Evolutionary conservation across 2,888 invertebrate genomes (phyloP), one percentile per base, ranked within the genome.

Genomic region (Melieria crassipennis): DNA sequence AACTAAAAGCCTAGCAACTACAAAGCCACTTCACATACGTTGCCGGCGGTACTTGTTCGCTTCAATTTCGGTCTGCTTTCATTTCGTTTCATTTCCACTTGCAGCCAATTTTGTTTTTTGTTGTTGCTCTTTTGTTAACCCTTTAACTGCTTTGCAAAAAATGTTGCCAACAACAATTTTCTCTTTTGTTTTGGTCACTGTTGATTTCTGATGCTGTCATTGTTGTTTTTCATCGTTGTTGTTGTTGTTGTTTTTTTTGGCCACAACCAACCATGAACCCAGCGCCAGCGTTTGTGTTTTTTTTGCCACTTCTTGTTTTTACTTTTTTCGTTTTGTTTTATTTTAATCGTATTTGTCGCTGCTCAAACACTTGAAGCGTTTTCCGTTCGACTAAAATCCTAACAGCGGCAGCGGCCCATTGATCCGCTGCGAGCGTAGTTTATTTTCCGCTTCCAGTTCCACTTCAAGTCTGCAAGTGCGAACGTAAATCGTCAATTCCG

Each of bases 401-500:
- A 70, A 74, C 64, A 71, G 73, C 68, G 52, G 43, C 7, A 56
- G 30, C 56, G 47, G 30, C 57, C 42, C 65, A 57, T 57, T 66
- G 66, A 66, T 67, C 67, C 60, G 50, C 50, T 47, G 48, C 43
- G 69, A 69, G 62, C 65, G 42, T 57, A 48, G 70, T 60, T 71
- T 65, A 63, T 70, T 70, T 70, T 70, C 69, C 63, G 57, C 65
- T 65, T 65, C 70, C 66, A 63, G 52, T 69, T 77, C 74, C 76
- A 76, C 77, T 78, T 76, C 74, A 78, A 78, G 75, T 75, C 69
- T 73, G 66, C 70, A 60, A 71, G 71, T 75, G 71, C 72, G 67
- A 74, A 74, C 75, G 74, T 77, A 75, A 76, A 77, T 76, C 76
- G 76, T 72, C 76, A 74, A 74, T 72, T 75, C 57, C 57, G 65